Conservation (phyloP, 2,113 vertebrate species). For the Brachionichthys hirsutus region DNA sequence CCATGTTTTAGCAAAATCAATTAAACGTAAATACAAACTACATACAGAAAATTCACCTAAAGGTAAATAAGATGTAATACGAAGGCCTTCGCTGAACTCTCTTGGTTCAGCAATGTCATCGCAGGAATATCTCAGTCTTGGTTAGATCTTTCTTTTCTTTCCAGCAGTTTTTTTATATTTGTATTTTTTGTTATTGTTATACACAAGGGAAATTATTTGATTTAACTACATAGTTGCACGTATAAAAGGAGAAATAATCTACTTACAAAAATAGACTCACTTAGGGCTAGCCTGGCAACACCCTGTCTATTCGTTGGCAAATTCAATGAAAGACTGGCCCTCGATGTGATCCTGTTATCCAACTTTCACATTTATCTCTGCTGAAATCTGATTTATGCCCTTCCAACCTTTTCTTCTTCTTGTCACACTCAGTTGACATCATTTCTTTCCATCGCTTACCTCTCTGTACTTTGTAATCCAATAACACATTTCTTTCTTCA, state of each 20-base stretch:
- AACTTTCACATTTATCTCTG: conserved; percentile 5
- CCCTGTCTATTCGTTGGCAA: conserved; percentile 62
- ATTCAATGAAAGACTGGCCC: conserved; percentile 46
- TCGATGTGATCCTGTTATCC: conserved; percentile 27
- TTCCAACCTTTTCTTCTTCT: conserved; percentile 1
- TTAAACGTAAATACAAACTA: too few relatives aligned
- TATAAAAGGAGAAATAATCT: conserved; percentile 21
- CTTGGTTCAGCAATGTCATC: too few relatives aligned
- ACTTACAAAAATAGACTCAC: conserved; percentile 53
- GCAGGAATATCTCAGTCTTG: too few relatives aligned
- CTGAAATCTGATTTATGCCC: conserved; percentile 1
- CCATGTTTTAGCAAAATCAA: too few relatives aligned
- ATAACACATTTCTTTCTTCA: too few relatives aligned
- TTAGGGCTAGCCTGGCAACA: conserved; percentile 48
- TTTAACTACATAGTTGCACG: conserved; percentile 18
- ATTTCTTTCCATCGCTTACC: not conserved
- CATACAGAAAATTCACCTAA: too few relatives aligned
- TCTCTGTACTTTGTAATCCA: too few relatives aligned
- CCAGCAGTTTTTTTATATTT: not conserved
- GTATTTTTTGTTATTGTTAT: not conserved
- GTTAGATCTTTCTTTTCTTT: too few relatives aligned
- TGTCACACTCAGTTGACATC: not conserved
- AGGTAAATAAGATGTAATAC: too few relatives aligned
- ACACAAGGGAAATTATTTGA: conserved; percentile 15
- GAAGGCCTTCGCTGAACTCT: too few relatives aligned